These are phyloP conservation scores for Phaedon cochleariae DNA, from an alignment of 2,888 invertebrate genomes.

Conservation along the genomic window DNA sequence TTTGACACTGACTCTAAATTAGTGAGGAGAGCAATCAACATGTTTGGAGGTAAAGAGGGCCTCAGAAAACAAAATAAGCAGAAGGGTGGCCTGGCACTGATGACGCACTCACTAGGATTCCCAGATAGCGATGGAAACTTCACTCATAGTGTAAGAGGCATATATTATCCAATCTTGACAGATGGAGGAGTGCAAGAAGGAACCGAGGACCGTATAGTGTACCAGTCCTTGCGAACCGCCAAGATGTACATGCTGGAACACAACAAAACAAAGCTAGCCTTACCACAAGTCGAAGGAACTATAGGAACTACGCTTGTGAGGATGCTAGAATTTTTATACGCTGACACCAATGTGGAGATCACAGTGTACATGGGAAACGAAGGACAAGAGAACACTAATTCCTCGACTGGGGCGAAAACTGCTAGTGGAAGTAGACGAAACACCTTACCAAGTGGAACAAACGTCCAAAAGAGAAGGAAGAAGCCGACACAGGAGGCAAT, in stretches of 20 bases:
- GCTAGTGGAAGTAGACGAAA: background rate
- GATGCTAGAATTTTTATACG: background rate
- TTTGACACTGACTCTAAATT: slow-evolving; percentile 1
- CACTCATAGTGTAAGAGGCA: slow-evolving; percentile 21
- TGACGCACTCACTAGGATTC: slow-evolving; percentile 32
- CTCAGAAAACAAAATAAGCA: slow-evolving; percentile 22
- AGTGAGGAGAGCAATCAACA: slow-evolving; percentile 15
- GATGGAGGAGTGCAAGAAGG: background rate
- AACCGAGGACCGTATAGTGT: slow-evolving; percentile 1
- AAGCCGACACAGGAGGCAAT: background rate
- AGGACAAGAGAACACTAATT: no score
- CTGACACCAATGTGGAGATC: background rate
- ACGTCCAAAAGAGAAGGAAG: background rate
- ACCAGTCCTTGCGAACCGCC: background rate
- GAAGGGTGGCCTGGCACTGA: slow-evolving; percentile 30
- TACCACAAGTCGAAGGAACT: slow-evolving; percentile 21
- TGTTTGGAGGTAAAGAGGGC: slow-evolving; percentile 22
- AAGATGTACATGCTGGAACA: background rate
- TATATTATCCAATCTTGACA: slow-evolving; percentile 19
- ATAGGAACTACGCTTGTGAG: background rate
- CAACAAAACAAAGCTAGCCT: slow-evolving; percentile 15
- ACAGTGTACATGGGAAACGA: no score
- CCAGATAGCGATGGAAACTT: slow-evolving; percentile 34
- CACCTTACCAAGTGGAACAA: background rate
- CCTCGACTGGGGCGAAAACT: no score